Evolutionary conservation across 2,113 vertebrate genomes (phyloP), one percentile per base, ranked within the genome.

Genomic region (Phodopus roborovskii): DNA sequence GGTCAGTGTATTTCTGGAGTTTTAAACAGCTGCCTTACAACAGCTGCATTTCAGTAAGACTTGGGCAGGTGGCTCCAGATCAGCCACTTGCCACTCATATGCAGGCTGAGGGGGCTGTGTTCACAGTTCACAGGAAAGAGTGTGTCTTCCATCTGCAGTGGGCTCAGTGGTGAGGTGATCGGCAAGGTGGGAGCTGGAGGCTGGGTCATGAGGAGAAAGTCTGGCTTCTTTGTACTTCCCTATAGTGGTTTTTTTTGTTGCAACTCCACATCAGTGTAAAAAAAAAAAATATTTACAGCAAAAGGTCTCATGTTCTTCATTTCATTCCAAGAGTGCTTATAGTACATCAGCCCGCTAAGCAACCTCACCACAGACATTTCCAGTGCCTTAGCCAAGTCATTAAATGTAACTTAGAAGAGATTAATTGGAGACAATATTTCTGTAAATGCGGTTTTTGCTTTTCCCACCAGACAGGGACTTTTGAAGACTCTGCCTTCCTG

Each of bases 1-100:
- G 96, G 95, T 98, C 97, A 97, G 98, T 7, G 64, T 98, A 98
- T 98, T 98, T 98, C 98, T 98, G 98, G 97, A 98, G 98, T 98
- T 98, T 98, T 98, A 98, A 99, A 99, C 99, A 99, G 99, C 99
- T 99, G 99, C 98, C 94, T 56, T 96, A 97, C 95, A 98, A 99
- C 99, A 99, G 99, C 99, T 99, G 99, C 99, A 98, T 97, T 97
- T 98, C 97, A 98, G 95, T 97, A 98, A 98, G 98, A 98, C 97
- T 96, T 94, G 98, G 99, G 99, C 99, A 99, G 99, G 99, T 99
- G 99, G 99, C 98, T 98, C 97, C 96, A 96, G 98, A 98, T 99
- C 96, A 99, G 97, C 98, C 98, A 87, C 97, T 98, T 99, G 98
- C 98, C 99, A 98, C 98, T 99, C 98, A 99, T 97, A 98, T 97